A percentile compares a stretch with the other conserved stretches of the same genome.
These are phyloP conservation scores for Rhizomys pruinosus DNA, from an alignment of 2,113 vertebrate genomes.

Conservation along the genomic window DNA sequence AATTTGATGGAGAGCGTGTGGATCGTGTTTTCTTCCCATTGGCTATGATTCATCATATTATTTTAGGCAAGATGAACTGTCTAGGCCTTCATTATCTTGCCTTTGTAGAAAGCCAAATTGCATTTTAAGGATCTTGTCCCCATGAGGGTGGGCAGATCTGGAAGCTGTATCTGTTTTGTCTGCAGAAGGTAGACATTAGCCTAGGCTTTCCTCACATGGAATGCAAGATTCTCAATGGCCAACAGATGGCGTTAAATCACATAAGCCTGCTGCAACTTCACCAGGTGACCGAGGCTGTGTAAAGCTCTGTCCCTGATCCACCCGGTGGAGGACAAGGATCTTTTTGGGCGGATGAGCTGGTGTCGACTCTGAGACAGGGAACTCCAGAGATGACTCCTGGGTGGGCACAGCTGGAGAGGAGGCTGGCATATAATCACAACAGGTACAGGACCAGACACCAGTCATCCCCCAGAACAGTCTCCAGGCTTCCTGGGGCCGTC, in stretches of 20 bases:
- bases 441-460: accelerated
- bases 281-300: accelerated
- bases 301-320: background rate
- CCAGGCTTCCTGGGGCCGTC: no score
- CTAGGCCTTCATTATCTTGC: background rate
- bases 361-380: accelerated
- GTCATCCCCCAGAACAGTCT: background rate
- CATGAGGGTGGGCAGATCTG: background rate
- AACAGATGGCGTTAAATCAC: accelerated
- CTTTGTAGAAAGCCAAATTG: background rate
- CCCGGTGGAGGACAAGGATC: background rate
- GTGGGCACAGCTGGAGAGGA: accelerated
- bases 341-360: background rate
- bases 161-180: background rate
- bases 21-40: background rate
- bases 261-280: accelerated
- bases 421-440: accelerated
- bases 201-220: no score
- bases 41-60: background rate
- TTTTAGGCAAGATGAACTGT: constrained; percentile 1
- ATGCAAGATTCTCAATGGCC: background rate
- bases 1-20: background rate
- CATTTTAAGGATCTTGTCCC: no score
- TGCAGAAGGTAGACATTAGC: background rate
- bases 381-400: background rate